Conservation (phyloP, 2,113 vertebrate genomes). For the Catharus minimus region DNA sequence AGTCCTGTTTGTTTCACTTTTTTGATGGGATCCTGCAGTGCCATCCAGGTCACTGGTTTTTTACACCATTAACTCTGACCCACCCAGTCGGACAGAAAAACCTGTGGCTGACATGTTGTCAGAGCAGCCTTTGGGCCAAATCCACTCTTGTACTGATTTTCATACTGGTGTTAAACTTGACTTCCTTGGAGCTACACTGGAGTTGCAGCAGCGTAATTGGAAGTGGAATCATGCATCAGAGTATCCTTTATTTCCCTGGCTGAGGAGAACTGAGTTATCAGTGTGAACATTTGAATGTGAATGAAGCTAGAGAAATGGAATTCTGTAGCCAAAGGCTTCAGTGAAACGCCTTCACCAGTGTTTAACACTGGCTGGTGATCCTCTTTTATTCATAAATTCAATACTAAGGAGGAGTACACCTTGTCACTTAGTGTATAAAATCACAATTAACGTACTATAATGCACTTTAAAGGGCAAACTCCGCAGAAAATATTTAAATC, state of each 20-base stretch:
- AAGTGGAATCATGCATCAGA: conserved; percentile 27
- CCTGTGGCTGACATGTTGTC: background rate
- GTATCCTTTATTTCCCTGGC: conserved; percentile 6
- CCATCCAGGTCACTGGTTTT: background rate
- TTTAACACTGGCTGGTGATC: background rate
- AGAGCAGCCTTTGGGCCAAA: background rate
- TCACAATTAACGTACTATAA: conserved; percentile 42
- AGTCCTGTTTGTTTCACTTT: background rate
- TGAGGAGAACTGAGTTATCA: conserved; percentile 43
- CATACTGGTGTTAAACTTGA: background rate
- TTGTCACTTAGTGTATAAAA: conserved; percentile 39
- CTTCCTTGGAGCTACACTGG: background rate
- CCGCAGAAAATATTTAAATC: conserved; percentile 49
- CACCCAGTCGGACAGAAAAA: background rate
- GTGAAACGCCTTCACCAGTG: background rate
- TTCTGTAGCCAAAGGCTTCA: conserved; percentile 46
- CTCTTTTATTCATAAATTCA: conserved; percentile 47
- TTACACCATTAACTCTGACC: background rate
- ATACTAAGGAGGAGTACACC: background rate
- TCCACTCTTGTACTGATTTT: background rate
- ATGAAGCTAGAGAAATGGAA: conserved; percentile 51
- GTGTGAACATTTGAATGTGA: conserved; percentile 56
- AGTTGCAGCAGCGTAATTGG: background rate
- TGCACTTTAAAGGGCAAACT: conserved; percentile 42
- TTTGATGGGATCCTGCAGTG: background rate